Evolutionary conservation across 2,888 invertebrate species (phyloP).

Genomic region (Anorthoa munda): DNA sequence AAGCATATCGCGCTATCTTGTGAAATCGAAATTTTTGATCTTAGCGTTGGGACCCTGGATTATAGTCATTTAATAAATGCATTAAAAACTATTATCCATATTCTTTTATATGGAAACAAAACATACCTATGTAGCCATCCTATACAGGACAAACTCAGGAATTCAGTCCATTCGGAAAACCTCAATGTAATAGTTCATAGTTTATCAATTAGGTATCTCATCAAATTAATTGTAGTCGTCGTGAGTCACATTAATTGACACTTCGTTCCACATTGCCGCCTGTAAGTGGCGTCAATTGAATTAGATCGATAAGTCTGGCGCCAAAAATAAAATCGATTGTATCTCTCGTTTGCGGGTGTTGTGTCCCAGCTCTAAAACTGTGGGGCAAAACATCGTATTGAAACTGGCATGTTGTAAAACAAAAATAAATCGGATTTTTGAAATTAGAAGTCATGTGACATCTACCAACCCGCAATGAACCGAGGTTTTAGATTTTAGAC

Average conservation of each 20-base stretch:
- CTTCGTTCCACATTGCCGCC: conserved; percentile 22
- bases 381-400: not conserved
- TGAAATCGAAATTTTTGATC: too few relatives aligned
- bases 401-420: not conserved
- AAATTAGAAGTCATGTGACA: not conserved
- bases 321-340: conserved; percentile 29
- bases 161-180: not conserved
- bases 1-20: too few relatives aligned
- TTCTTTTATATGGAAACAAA: not conserved
- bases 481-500: not conserved
- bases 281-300: conserved; percentile 35
- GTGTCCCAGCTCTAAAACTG: not conserved
- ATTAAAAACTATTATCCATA: not conserved
- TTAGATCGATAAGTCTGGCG: conserved; percentile 35
- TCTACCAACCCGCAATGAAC: not conserved
- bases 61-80: not conserved
- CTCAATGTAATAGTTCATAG: conserved; percentile 8
- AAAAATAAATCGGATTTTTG: not conserved
- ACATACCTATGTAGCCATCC: too few relatives aligned
- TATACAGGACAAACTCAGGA: not conserved
- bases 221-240: conserved; percentile 16
- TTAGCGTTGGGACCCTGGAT: too few relatives aligned
- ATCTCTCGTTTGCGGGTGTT: not conserved
- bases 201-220: not conserved
- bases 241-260: conserved; percentile 45